A percentile compares a stretch with the other conserved stretches of the same genome.
Conservation (phyloP, 2,888 invertebrate species). For the Orgyia antiqua region DNA sequence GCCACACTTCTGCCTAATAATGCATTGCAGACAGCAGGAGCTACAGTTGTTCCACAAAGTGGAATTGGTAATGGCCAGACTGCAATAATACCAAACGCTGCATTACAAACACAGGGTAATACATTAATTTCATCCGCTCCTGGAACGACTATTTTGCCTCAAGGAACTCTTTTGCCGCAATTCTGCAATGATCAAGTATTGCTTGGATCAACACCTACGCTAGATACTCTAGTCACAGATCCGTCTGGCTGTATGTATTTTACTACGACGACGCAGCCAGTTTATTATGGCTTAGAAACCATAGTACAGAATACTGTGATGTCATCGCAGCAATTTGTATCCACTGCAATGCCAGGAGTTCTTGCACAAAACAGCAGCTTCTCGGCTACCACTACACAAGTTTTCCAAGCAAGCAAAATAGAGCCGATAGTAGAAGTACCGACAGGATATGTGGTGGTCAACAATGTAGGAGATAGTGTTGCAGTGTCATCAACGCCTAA, state of each 20-base stretch:
- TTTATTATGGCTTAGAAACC: conserved; percentile 90
- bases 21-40: conserved; percentile 56
- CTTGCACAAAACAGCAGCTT: conserved; percentile 90
- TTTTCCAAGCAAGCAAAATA: conserved; percentile 91
- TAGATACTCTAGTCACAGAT: conserved; percentile 80
- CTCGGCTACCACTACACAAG: conserved; percentile 89
- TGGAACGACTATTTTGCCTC: conserved; percentile 80
- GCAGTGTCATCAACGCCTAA: conserved; percentile 59
- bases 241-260: conserved; percentile 78
- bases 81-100: conserved; percentile 67
- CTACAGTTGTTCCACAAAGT: conserved; percentile 68
- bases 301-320: conserved; percentile 93
- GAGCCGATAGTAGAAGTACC: conserved; percentile 89
- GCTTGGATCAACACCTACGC: conserved; percentile 78
- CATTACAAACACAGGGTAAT: conserved; percentile 74
- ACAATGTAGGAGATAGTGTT: conserved; percentile 77
- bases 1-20: conserved; percentile 61
- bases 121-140: conserved; percentile 70
- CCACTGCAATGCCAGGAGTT: conserved; percentile 88
- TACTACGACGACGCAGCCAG: conserved; percentile 83
- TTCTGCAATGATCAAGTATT: conserved; percentile 80
- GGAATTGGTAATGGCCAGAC: conserved; percentile 71
- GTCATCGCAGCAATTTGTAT: conserved; percentile 92
- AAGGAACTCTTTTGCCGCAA: conserved; percentile 74
- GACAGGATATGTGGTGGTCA: conserved; percentile 83